Evolutionary conservation across 2,113 vertebrate genomes (phyloP), one percentile per base, ranked within the genome.

Genomic region (Erythrocebus patas): DNA sequence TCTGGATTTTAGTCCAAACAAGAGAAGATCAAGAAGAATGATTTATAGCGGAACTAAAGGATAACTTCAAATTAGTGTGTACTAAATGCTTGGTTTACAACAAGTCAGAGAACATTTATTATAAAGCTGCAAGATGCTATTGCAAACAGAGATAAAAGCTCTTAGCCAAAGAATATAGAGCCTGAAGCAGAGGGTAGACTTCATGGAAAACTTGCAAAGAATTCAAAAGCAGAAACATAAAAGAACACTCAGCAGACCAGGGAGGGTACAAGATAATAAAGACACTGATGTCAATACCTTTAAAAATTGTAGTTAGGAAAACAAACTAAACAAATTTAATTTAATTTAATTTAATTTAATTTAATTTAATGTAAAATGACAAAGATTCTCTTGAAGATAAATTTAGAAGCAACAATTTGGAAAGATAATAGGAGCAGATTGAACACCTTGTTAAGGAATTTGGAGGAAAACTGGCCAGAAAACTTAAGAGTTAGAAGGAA

Each of bases 1-100:
- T 10, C 99, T 99, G 99, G 99, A 99, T 98, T 99, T 99, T 97
- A 99, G 99, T 97, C 99, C 45, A 99, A 99, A 98, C 99, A 99
- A 98, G 99, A 99, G 81, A 99, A 99, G 98, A 99, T 99, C 72
- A 99, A 99, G 98, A 99, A 99, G 95, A 99, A 99, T 76, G 98
- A 96, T 27, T 99, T 18, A 66, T 0, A n/a, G n/a, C 13, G 35
- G 48, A 59, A 75, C 0, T 95, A 50, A 98, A 99, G 99, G 98
- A 98, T 75, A 99, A 99, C 98, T 99, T 99, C 98, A 99, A 98
- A 96, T 97, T 99, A 38, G 99, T 99, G 99, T 99, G 99, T 97
- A 99, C 99, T 93, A 99, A 99, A 40, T 99, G 99, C 40, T 99
- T 99, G 99, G 99, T 98, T 96, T 99, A 99, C 98, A 99, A 99